Percentiles rank a stretch among this genome's conserved stretches.
Conservation (phyloP, 1,140 invertebrate genomes). For the Mactra quadrangularis region DNA sequence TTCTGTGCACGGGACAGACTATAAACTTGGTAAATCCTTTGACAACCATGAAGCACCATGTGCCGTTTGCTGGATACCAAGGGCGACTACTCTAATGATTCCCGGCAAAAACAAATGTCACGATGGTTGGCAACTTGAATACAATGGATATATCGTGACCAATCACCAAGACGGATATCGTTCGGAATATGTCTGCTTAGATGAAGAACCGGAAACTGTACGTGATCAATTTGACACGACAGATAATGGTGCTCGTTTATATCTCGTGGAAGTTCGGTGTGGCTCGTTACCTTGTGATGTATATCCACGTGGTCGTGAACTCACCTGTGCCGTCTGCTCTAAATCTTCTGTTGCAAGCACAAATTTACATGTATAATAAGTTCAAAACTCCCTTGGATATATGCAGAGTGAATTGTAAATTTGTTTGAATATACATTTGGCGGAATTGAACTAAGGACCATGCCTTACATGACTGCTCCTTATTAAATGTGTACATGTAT, state of each 20-base stretch:
- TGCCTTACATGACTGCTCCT: no score
- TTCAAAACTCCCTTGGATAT: no score
- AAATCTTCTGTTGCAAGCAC: no score
- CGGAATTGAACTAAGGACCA: no score
- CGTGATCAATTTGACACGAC: no score
- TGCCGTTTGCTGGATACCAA: no score
- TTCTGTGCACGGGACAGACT: background rate
- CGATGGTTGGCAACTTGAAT: background rate
- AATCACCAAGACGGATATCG: background rate
- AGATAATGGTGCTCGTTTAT: background rate
- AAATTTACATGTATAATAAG: no score
- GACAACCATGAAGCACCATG: no score
- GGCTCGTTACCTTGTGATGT: background rate
- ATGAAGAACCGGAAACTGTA: background rate
- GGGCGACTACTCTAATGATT: background rate
- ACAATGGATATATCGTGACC: background rate
- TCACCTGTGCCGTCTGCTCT: constrained; percentile 12
- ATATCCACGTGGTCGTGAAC: background rate
- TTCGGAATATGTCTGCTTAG: background rate
- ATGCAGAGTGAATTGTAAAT: no score
- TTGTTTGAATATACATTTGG: no score
- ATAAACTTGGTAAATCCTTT: no score
- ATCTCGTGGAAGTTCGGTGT: background rate
- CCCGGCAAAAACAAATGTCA: background rate
- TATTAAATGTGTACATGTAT: no score